Conservation (phyloP, 2,888 invertebrate species). For the Eilema sororculum region DNA sequence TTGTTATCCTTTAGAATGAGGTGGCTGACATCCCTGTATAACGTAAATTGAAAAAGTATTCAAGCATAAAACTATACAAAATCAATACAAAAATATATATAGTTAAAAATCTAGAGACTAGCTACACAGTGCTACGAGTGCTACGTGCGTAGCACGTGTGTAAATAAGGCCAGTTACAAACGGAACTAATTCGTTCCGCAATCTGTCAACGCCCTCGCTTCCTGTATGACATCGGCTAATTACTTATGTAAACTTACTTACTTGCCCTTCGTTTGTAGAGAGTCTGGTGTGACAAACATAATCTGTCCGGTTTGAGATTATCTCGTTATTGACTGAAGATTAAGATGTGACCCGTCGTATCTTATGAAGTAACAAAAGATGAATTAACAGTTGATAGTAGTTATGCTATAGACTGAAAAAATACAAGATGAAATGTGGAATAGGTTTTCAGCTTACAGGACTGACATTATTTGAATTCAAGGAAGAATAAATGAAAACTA, state of each 20-base stretch:
- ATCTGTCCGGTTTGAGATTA: constrained; percentile 51
- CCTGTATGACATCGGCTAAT: constrained; percentile 73
- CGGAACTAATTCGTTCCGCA: constrained; percentile 61
- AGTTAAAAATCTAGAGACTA: constrained; percentile 34
- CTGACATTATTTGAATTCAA: too few species aligned
- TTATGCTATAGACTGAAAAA: too few species aligned
- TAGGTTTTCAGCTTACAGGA: too few species aligned
- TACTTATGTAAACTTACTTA: constrained; percentile 81
- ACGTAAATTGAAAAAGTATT: background rate
- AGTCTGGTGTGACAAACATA: constrained; percentile 64
- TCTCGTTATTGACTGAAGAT: constrained; percentile 43
- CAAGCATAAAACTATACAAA: background rate
- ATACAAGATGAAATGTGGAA: too few species aligned
- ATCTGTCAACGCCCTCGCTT: constrained; percentile 56
- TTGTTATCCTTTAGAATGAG: background rate
- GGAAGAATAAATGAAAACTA: too few species aligned
- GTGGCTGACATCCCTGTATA: background rate
- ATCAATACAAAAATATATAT: background rate
- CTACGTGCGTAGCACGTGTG: constrained; percentile 73
- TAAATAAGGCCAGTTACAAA: constrained; percentile 72
- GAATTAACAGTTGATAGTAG: too few species aligned
- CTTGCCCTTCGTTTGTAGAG: constrained; percentile 67
- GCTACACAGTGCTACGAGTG: constrained; percentile 36
- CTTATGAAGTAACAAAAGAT: background rate
- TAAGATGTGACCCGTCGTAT: constrained; percentile 15